Evolutionary conservation across 2,888 invertebrate species (phyloP).

Genomic region (Apodemia zela): DNA sequence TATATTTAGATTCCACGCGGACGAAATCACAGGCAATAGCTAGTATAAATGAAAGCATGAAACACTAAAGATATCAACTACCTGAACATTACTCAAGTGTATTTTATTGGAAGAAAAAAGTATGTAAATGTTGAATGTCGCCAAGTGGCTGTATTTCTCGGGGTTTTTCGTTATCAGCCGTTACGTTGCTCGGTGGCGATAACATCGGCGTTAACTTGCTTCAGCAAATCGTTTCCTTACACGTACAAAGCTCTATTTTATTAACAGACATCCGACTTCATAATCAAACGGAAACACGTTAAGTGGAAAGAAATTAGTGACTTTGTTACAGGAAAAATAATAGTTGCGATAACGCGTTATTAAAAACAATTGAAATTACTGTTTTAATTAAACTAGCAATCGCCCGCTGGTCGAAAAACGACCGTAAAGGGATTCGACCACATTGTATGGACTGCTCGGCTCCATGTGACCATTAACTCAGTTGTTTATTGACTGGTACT

Average conservation of each 20-base stretch:
- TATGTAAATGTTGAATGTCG: constrained; percentile 5
- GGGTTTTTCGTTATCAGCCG: constrained; percentile 39
- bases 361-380: constrained; percentile 21
- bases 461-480: no score
- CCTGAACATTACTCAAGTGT: background rate
- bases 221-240: constrained; percentile 42
- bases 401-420: no score
- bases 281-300: background rate
- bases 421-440: no score
- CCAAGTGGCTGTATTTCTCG: constrained; percentile 30
- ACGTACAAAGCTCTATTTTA: constrained; percentile 38
- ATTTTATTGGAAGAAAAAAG: background rate
- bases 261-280: constrained; percentile 30
- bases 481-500: no score
- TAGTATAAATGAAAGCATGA: background rate
- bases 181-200: constrained; percentile 42
- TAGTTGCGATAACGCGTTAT: constrained; percentile 21
- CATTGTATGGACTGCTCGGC: no score
- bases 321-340: constrained; percentile 21
- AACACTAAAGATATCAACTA: background rate
- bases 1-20: no score
- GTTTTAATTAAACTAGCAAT: no score
- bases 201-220: constrained; percentile 46
- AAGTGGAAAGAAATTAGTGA: background rate
- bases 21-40: no score